A percentile compares a stretch with the other conserved stretches of the same genome.
phyloP scores from a whole-genome alignment of 2,888 invertebrate genomes.

The Melangyna quadrimaculata region DNA sequence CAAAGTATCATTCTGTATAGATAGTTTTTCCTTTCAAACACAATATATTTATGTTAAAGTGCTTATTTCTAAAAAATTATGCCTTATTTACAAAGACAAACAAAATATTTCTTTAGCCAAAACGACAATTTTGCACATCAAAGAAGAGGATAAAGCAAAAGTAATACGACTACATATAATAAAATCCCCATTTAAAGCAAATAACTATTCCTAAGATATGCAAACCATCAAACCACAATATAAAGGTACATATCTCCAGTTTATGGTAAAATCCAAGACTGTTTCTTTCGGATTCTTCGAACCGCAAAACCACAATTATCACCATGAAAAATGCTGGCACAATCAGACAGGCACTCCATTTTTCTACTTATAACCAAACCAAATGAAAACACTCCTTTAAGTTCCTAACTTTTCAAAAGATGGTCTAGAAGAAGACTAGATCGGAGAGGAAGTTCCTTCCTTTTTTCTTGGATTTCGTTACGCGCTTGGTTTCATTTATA shows the following conservation, averaged over 20 bases:
- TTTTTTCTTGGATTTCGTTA: conserved; percentile 40
- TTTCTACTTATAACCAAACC: conserved; percentile 1
- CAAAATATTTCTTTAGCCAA: neutral
- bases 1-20: no score
- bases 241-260: neutral
- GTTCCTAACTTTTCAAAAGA: neutral
- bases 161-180: conserved; percentile 26
- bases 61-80: neutral
- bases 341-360: conserved; percentile 20
- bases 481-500: conserved; percentile 23
- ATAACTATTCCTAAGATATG: conserved; percentile 43
- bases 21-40: no score
- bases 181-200: conserved; percentile 41
- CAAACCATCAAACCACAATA: conserved; percentile 54
- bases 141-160: neutral
- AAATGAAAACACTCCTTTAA: conserved; percentile 15
- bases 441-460: conserved; percentile 50
- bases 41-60: no score
- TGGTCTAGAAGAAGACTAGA: conserved; percentile 33
- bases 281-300: conserved; percentile 50
- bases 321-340: conserved; percentile 46
- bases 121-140: neutral
- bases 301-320: conserved; percentile 71
- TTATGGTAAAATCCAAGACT: conserved; percentile 31
- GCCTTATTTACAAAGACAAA: neutral